phyloP scores from a whole-genome alignment of 2,113 vertebrate species.

The Apteryx mantelli region DNA sequence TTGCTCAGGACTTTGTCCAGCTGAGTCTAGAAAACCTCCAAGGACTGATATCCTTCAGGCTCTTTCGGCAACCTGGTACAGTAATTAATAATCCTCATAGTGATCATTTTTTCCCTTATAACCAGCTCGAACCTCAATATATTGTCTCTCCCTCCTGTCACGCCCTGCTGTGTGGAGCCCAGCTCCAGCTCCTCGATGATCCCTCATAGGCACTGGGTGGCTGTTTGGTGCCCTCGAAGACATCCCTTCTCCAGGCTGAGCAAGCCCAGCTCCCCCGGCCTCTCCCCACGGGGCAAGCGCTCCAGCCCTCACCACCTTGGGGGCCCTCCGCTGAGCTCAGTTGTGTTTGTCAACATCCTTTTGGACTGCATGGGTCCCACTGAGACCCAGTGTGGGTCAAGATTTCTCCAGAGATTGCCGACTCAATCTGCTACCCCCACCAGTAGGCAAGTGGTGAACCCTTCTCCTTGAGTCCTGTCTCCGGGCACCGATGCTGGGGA shows the following conservation, averaged over 20 bases:
- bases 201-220: background rate
- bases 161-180: too few species aligned
- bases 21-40: background rate
- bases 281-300: background rate
- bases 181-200: background rate
- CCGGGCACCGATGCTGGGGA: background rate
- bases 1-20: background rate
- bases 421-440: background rate
- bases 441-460: background rate
- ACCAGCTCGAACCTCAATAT: background rate
- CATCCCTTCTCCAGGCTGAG: background rate
- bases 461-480: background rate
- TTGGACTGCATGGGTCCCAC: background rate
- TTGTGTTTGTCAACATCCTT: background rate
- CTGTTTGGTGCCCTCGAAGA: rapidly evolving
- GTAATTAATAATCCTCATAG: background rate
- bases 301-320: background rate
- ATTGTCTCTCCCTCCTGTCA: background rate
- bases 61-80: background rate
- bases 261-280: background rate
- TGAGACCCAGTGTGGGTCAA: background rate
- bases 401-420: background rate
- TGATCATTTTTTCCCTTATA: background rate
- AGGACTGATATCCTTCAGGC: too few species aligned
- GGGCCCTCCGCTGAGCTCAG: background rate